These are phyloP conservation scores for Drosophila ficusphila DNA, from an alignment of 1,140 invertebrate species.

Conservation along the genomic window DNA sequence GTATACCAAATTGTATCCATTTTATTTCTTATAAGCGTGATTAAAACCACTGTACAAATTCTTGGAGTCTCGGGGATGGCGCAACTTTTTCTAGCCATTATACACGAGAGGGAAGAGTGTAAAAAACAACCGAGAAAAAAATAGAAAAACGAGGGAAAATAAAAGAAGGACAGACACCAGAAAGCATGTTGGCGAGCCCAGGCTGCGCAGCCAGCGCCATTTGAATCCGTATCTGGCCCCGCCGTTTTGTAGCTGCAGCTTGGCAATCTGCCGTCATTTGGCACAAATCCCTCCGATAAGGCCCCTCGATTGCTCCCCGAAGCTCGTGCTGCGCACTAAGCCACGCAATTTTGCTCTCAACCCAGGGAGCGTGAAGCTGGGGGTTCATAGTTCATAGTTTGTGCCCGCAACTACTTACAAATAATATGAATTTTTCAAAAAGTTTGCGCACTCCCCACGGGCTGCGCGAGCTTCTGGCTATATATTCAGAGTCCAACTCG, in stretches of 20 bases:
- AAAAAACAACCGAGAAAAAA: slow-evolving; percentile 57
- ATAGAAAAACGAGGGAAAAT: slow-evolving; percentile 60
- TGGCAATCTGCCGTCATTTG: slow-evolving; percentile 81
- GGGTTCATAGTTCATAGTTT: slow-evolving; percentile 57
- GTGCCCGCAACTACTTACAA: slow-evolving; percentile 59
- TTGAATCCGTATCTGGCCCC: slow-evolving; percentile 42
- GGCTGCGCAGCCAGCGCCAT: slow-evolving; percentile 28
- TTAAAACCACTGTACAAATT: slow-evolving; percentile 45
- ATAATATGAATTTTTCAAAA: slow-evolving; percentile 71
- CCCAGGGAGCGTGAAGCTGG: slow-evolving; percentile 1
- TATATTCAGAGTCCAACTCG: slow-evolving; percentile 42
- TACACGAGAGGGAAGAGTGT: slow-evolving; percentile 65
- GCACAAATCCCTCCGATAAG: slow-evolving; percentile 75
- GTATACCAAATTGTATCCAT: too few relatives aligned
- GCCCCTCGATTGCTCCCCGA: slow-evolving; percentile 66
- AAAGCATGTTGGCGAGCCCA: slow-evolving; percentile 45
- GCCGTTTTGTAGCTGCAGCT: slow-evolving; percentile 64
- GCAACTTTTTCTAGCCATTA: slow-evolving; percentile 73
- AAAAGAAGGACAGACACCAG: slow-evolving; percentile 56
- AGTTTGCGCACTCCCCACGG: slow-evolving; percentile 61
- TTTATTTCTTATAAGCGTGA: background rate
- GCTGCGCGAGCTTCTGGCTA: slow-evolving; percentile 44
- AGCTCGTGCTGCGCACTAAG: slow-evolving; percentile 64
- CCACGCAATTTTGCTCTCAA: slow-evolving; percentile 56
- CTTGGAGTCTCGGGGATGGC: slow-evolving; percentile 25